These are phyloP conservation scores for Aleiodes alternator DNA, from an alignment of 2,888 invertebrate genomes.

Conservation along the genomic window DNA sequence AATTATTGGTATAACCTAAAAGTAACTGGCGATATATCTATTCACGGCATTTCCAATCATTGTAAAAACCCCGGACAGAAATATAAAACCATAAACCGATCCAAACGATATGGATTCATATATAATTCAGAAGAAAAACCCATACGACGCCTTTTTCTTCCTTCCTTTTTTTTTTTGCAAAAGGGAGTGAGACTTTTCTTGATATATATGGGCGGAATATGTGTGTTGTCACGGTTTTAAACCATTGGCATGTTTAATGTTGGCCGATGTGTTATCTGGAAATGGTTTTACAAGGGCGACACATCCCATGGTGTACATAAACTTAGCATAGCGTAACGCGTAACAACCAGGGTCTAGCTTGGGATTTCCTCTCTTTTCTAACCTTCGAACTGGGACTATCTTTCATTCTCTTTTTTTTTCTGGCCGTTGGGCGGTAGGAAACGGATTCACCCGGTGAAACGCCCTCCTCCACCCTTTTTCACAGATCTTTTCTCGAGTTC, in stretches of 20 bases:
- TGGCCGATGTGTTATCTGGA: slow-evolving; percentile 72
- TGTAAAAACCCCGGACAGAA: slow-evolving; percentile 73
- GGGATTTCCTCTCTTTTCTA: slow-evolving; percentile 31
- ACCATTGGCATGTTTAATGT: slow-evolving; percentile 60
- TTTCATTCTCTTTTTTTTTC: slow-evolving; percentile 40
- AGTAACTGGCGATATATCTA: slow-evolving; percentile 58
- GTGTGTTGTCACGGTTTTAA: slow-evolving; percentile 44
- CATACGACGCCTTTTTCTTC: background rate
- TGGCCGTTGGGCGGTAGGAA: slow-evolving; percentile 21
- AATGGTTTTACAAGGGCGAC: slow-evolving; percentile 75
- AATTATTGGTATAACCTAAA: slow-evolving; percentile 5
- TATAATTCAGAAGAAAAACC: slow-evolving; percentile 62
- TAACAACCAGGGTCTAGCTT: slow-evolving; percentile 34
- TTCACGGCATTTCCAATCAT: slow-evolving; percentile 73
- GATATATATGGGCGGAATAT: slow-evolving; percentile 44
- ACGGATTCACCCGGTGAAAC: slow-evolving; percentile 50
- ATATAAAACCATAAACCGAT: slow-evolving; percentile 74
- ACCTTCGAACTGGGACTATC: slow-evolving; percentile 38
- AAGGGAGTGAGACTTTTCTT: slow-evolving; percentile 21
- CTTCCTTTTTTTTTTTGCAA: too few relatives aligned
- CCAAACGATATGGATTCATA: slow-evolving; percentile 71
- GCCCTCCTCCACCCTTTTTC: slow-evolving; percentile 30
- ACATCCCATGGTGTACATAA: slow-evolving; percentile 73
- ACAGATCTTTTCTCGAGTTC: too few relatives aligned
- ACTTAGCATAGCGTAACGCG: slow-evolving; percentile 67